Conservation (phyloP, 2,888 invertebrate species). For the Blastobasis lacticolella region DNA sequence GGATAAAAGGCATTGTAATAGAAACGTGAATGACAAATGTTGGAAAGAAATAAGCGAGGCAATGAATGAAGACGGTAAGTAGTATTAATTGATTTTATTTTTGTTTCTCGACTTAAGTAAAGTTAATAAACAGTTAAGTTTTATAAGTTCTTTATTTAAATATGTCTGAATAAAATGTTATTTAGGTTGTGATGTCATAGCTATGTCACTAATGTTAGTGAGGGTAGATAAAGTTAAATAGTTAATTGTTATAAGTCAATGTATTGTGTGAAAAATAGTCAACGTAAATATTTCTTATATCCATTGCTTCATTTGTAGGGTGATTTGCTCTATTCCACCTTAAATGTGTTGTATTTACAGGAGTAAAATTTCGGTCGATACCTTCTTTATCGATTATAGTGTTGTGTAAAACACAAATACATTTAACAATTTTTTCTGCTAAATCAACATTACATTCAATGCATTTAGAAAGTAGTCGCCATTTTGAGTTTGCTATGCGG, state of each 20-base stretch:
- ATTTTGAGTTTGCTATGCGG: conserved; percentile 9
- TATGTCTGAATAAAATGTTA: too few relatives aligned
- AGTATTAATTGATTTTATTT: too few relatives aligned
- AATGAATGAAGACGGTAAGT: conserved; percentile 3
- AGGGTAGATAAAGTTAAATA: not conserved
- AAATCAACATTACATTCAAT: conserved; percentile 7
- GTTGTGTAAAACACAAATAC: conserved; percentile 8
- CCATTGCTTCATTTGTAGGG: conserved; percentile 4
- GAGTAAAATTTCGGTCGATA: conserved; percentile 6
- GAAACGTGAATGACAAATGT: conserved; percentile 6
- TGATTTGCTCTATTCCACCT: not conserved
- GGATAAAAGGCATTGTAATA: conserved; percentile 6
- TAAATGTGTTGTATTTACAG: not conserved
- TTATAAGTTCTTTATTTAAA: too few relatives aligned
- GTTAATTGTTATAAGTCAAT: conserved; percentile 4
- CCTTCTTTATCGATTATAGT: conserved; percentile 8
- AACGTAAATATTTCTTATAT: conserved; percentile 7
- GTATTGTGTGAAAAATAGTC: conserved; percentile 5
- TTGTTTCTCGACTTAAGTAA: too few relatives aligned
- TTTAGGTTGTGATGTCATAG: not conserved
- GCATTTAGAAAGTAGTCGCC: conserved; percentile 6
- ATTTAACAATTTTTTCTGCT: conserved; percentile 5
- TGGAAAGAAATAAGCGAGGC: conserved; percentile 1
- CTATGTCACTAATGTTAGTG: not conserved
- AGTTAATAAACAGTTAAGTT: too few relatives aligned